phyloP scores from a whole-genome alignment of 2,797 vertebrate genomes.

The Hyperoplus lanceolatus region DNA sequence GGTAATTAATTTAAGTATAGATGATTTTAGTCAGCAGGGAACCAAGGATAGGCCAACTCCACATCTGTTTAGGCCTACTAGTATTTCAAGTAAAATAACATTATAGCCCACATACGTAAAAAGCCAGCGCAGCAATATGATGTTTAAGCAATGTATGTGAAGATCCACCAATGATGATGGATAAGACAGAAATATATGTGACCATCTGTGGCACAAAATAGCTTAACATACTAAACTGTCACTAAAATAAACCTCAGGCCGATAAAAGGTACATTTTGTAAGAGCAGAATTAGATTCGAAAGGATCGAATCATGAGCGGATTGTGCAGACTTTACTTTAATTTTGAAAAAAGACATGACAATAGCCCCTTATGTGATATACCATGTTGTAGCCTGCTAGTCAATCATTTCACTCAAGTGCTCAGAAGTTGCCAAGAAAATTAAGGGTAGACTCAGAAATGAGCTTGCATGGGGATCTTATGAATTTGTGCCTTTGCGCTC shows the following conservation, averaged over 20 bases:
- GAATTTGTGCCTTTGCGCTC: no score
- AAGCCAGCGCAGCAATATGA: background rate
- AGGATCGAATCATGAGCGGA: background rate
- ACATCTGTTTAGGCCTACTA: background rate
- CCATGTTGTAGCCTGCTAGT: background rate
- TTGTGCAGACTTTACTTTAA: background rate
- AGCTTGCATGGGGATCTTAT: background rate
- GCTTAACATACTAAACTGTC: constrained; percentile 4
- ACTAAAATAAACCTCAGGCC: background rate
- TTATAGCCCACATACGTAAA: background rate
- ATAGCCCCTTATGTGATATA: background rate
- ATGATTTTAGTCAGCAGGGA: background rate
- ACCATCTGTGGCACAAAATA: background rate
- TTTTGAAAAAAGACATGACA: background rate
- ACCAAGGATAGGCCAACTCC: background rate
- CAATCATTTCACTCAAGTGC: background rate
- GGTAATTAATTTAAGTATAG: no score
- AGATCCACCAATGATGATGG: background rate
- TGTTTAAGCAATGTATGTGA: background rate
- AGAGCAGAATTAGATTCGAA: no score
- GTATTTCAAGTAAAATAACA: background rate
- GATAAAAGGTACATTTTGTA: background rate
- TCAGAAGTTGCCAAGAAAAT: background rate
- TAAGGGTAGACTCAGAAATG: background rate
- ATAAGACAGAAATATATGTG: background rate